phyloP scores from a whole-genome alignment of 2,113 vertebrate species.

The Meleagris gallopavo region DNA sequence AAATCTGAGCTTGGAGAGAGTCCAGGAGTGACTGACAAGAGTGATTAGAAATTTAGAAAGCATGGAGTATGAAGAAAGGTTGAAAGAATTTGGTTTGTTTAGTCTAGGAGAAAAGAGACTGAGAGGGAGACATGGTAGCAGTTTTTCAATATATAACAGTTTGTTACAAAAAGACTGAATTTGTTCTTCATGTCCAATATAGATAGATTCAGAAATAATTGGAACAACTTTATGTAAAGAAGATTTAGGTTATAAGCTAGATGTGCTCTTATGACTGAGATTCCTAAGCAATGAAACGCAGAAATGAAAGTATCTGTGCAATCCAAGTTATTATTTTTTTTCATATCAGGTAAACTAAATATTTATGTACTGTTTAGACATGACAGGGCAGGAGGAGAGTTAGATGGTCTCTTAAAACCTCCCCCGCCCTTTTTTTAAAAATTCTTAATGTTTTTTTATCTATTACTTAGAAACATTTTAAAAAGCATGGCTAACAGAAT shows the following conservation, averaged over 20 bases:
- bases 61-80: constrained; percentile 41
- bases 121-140: not conserved
- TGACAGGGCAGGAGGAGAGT: not conserved
- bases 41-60: constrained; percentile 56
- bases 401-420: not conserved
- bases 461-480: not conserved
- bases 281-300: not conserved
- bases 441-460: not conserved
- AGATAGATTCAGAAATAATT: not conserved
- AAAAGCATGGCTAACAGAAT: not conserved
- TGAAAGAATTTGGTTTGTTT: constrained; percentile 66
- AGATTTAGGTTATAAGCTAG: not conserved
- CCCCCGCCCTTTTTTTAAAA: not conserved
- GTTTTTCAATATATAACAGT: not conserved
- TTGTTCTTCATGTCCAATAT: not conserved
- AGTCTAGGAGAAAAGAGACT: constrained; percentile 50
- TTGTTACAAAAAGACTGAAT: not conserved
- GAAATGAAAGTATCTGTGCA: not conserved
- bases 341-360: not conserved
- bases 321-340: not conserved
- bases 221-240: not conserved
- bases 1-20: constrained; percentile 23
- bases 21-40: constrained; percentile 60
- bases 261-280: not conserved
- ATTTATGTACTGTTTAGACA: not conserved